Evolutionary conservation across 2,797 vertebrate species (phyloP).

Genomic region (Lepus townsendii): DNA sequence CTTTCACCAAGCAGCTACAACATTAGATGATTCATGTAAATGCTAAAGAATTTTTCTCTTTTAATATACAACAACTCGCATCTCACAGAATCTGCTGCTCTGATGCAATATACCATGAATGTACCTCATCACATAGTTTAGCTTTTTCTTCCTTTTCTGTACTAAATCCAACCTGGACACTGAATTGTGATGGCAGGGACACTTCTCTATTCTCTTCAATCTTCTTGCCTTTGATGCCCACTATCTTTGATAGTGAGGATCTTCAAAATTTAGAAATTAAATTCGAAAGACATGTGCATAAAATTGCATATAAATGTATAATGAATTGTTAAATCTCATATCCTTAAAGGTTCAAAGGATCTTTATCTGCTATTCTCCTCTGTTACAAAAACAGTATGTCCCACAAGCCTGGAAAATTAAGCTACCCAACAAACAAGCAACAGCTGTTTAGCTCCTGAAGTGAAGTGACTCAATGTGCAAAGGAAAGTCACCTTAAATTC

Average conservation of each 20-base stretch:
- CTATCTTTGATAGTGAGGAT: background rate
- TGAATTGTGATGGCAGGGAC: background rate
- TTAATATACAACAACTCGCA: background rate
- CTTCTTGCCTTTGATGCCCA: background rate
- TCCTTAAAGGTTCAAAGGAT: constrained; percentile 56
- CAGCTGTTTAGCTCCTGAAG: constrained; percentile 52
- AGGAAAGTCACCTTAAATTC: constrained; percentile 65
- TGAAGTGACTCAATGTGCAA: constrained; percentile 60
- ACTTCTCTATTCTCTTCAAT: constrained; percentile 5
- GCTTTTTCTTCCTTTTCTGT: background rate
- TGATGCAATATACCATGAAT: background rate
- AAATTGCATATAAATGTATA: constrained; percentile 54
- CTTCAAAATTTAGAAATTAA: constrained; percentile 53
- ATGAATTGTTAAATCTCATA: constrained; percentile 28
- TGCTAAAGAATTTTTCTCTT: constrained; percentile 26
- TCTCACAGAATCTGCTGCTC: background rate
- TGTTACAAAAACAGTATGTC: constrained; percentile 59
- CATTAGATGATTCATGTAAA: constrained; percentile 15
- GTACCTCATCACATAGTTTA: background rate
- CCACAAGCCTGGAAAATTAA: constrained; percentile 63
- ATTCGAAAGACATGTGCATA: constrained; percentile 8
- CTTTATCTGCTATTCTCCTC: constrained; percentile 46
- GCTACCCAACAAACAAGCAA: background rate
- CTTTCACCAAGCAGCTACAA: constrained; percentile 44
- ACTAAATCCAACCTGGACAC: background rate